Evolutionary conservation across 1,140 invertebrate species (phyloP).

Genomic region (Tetramorium simillimum): DNA sequence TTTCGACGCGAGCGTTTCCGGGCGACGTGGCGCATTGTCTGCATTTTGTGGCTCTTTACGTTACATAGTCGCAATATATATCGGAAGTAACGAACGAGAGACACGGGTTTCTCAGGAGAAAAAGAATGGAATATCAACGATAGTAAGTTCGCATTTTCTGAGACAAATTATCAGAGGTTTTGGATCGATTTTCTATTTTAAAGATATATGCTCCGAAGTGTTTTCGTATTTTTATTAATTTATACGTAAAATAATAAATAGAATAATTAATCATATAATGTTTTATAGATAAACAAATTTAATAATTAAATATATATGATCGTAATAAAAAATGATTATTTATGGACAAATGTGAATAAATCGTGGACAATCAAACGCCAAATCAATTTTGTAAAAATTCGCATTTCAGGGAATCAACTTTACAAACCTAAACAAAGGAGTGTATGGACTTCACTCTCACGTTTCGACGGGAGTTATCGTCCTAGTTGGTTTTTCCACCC

Average conservation of each 20-base stretch:
- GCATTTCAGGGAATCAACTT: too few relatives aligned
- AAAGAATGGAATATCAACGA: background rate
- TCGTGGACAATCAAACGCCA: too few relatives aligned
- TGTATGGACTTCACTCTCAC: background rate
- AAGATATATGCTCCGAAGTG: background rate
- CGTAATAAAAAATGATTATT: background rate
- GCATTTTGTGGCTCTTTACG: conserved; percentile 49
- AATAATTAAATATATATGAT: background rate
- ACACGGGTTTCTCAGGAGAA: background rate
- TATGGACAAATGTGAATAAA: too few relatives aligned
- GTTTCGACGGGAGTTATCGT: background rate
- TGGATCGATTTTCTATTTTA: background rate
- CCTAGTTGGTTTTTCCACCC: background rate
- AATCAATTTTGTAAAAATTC: too few relatives aligned
- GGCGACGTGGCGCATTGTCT: conserved; percentile 59
- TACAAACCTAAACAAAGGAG: background rate
- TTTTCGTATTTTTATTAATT: background rate
- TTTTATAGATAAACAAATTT: too few relatives aligned
- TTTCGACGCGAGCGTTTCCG: conserved; percentile 56
- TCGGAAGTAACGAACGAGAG: conserved; percentile 3
- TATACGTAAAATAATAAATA: background rate
- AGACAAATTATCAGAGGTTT: background rate
- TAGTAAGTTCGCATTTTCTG: background rate
- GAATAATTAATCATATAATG: background rate
- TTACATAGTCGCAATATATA: conserved; percentile 7